Conservation (phyloP, 2,888 invertebrate species). For the Agriopis marginaria region DNA sequence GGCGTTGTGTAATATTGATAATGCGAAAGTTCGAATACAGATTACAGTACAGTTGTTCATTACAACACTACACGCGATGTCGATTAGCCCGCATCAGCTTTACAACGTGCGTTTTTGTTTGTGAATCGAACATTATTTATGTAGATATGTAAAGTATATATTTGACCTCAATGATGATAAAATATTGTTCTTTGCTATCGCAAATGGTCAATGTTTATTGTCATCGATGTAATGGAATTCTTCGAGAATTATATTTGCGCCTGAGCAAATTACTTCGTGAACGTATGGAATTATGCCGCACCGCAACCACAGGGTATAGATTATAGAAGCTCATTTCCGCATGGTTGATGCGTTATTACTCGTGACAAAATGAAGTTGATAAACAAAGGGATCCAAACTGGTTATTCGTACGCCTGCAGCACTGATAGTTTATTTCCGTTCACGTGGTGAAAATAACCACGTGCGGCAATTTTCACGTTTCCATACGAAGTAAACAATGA, state of each 20-base stretch:
- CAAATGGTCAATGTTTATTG: constrained; percentile 27
- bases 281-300: constrained; percentile 51
- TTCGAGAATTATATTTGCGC: constrained; percentile 25
- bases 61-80: constrained; percentile 63
- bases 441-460: constrained; percentile 53
- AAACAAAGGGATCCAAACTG: constrained; percentile 22
- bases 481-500: constrained; percentile 63
- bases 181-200: constrained; percentile 39
- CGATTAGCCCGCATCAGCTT: constrained; percentile 71
- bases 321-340: constrained; percentile 64
- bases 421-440: constrained; percentile 47
- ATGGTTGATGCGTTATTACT: constrained; percentile 56
- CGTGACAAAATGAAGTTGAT: constrained; percentile 51
- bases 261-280: constrained; percentile 19
- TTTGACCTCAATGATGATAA: constrained; percentile 57
- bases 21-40: constrained; percentile 54
- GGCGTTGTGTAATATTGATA: constrained; percentile 43
- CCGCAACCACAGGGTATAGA: constrained; percentile 54
- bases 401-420: constrained; percentile 17
- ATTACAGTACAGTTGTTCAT: constrained; percentile 60
- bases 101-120: constrained; percentile 66
- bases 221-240: constrained; percentile 12
- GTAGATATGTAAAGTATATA: constrained; percentile 34
- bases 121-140: constrained; percentile 47
- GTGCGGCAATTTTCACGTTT: constrained; percentile 56